Base-by-base conservation (phyloP, 1,140 invertebrate genomes). In the Drosophila dunni region DNA sequence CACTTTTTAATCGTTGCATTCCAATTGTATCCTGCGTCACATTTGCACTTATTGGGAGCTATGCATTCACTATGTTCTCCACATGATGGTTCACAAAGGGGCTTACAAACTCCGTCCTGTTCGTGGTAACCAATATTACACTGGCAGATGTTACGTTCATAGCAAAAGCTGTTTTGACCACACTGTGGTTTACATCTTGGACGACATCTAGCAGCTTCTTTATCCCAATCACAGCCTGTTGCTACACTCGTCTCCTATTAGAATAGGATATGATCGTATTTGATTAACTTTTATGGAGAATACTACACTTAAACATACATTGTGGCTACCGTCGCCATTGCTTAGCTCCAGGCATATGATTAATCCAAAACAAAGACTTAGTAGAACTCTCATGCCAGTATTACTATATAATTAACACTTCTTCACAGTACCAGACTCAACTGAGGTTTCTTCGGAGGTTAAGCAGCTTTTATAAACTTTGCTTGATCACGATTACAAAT, bases 391-490 rank as follows among this genome's bases (percentile, higher is more conserved):
- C 50, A 53, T 53, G 2, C 0, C 9, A 17, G 7, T 33, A 50
- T 29, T n/a, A 7, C 24, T 24, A 51, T 51, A 9, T 53, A 17
- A 15, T 13, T 33, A 33, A 29, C 0, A n/a, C 48, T 51, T 7
- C 24, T 13, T 36, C 29, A 9, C 7, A 8, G 8, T 36, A n/a
- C 15, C n/a, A 36, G 7, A 34, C 34, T 5, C 0, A 36, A 53
- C 50, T 53, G 34, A 53, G 7, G 4, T 8, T 53, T 17, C 17
- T 40, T 9, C 8, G 15, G 36, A 9, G 24, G 7, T 20, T 38
- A 1, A n/a, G 36, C n/a, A 5, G 40, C n/a, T 53, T 53, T 53
- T 53, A 36, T 53, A 36, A 42, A 24, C 20, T 63, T 17, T 20
- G 17, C 5, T 10, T 10, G 3, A 6, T 5, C n/a, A 4, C 11